Conservation (phyloP, 1,140 invertebrate species). For the Cydia pomonella region DNA sequence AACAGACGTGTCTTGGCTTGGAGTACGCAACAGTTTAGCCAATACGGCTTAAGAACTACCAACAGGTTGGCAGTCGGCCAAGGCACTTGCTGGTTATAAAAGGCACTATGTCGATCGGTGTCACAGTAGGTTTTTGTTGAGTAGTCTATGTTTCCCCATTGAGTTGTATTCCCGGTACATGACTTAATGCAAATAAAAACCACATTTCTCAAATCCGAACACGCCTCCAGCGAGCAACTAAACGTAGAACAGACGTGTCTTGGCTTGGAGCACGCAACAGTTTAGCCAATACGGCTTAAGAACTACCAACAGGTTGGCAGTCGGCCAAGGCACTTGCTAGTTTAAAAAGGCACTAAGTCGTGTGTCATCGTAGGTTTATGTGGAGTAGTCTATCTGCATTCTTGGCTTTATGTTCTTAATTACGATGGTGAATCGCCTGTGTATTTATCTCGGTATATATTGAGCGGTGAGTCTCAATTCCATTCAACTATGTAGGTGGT, state of each 20-base stretch:
- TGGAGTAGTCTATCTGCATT: background rate
- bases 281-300: constrained; percentile 2
- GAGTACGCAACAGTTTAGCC: constrained; percentile 3
- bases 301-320: background rate
- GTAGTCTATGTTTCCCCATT: background rate
- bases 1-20: constrained; percentile 4
- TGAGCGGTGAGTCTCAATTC: too few relatives aligned
- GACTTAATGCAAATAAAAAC: too few relatives aligned
- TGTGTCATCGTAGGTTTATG: background rate
- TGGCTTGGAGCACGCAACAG: background rate
- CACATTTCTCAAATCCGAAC: too few relatives aligned
- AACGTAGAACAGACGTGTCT: background rate
- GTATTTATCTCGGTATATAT: too few relatives aligned
- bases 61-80: constrained; percentile 18
- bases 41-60: constrained; percentile 1
- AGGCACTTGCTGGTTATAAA: background rate
- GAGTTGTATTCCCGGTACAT: too few relatives aligned
- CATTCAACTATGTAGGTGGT: too few relatives aligned
- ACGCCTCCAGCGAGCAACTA: background rate
- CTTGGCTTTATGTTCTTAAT: background rate
- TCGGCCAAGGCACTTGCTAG: background rate
- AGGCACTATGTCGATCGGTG: background rate
- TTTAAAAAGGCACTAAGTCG: background rate
- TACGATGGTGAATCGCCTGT: too few relatives aligned
- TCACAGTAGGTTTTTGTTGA: background rate